These are phyloP conservation scores for Cacoxenus indagator DNA, from an alignment of 2,888 invertebrate species.

Conservation along the genomic window DNA sequence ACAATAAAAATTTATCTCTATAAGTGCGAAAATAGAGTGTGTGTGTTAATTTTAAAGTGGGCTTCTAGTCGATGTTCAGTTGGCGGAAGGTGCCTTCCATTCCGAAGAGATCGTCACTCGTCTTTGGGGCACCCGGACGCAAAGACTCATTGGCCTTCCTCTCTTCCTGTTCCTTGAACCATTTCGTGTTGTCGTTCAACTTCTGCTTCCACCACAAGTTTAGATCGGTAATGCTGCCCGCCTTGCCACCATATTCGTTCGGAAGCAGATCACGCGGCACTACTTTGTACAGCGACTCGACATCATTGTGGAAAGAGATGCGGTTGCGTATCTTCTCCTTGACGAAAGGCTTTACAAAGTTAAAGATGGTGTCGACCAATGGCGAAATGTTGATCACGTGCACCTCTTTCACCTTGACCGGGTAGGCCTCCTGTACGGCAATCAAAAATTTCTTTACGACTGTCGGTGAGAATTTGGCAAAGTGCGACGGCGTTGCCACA, in stretches of 20 bases:
- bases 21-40: background rate
- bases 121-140: conserved; percentile 87
- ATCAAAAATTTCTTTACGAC: conserved; percentile 88
- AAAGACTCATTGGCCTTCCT: conserved; percentile 84
- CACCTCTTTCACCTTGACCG: conserved; percentile 88
- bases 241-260: conserved; percentile 85
- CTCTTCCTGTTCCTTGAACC: conserved; percentile 86
- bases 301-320: conserved; percentile 82
- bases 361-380: conserved; percentile 86
- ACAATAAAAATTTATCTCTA: background rate
- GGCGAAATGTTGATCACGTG: conserved; percentile 89
- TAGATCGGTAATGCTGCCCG: conserved; percentile 80
- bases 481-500: conserved; percentile 84
- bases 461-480: conserved; percentile 86
- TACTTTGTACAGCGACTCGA: conserved; percentile 82
- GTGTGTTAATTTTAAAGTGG: background rate
- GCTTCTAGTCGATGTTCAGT: conserved; percentile 80
- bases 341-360: conserved; percentile 87
- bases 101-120: conserved; percentile 89
- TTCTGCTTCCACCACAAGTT: conserved; percentile 86
- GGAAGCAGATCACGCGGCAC: conserved; percentile 86
- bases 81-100: conserved; percentile 91
- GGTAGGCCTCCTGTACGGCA: conserved; percentile 90
- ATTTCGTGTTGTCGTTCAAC: conserved; percentile 81
- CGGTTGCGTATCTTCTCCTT: conserved; percentile 89